A percentile compares a stretch with the other conserved stretches of the same genome.
Conservation (phyloP, 2,797 vertebrate genomes). For the Characodon lateralis region DNA sequence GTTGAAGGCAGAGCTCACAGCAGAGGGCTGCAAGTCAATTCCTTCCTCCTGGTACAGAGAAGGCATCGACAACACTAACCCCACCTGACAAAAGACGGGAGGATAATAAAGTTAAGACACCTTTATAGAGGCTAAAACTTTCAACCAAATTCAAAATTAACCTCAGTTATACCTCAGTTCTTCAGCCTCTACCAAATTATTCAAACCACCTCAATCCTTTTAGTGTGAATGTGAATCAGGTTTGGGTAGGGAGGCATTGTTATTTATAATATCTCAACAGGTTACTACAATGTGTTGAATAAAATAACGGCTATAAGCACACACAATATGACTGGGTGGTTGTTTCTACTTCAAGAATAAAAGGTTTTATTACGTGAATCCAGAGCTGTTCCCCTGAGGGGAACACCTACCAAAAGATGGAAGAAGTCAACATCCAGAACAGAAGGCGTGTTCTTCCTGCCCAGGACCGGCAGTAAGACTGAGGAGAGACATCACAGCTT, state of each 20-base stretch:
- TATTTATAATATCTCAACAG: too few relatives aligned
- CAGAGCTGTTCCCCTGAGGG: neutral
- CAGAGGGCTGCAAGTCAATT: constrained; percentile 91
- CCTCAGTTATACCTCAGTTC: neutral
- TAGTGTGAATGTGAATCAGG: too few relatives aligned
- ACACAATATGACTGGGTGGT: too few relatives aligned
- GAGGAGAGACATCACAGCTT: constrained; percentile 26
- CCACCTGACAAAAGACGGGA: constrained; percentile 80
- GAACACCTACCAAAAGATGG: constrained; percentile 89
- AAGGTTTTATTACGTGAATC: neutral
- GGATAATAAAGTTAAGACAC: neutral
- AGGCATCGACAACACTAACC: constrained; percentile 89
- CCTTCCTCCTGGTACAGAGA: constrained; percentile 93
- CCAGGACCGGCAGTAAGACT: constrained; percentile 88
- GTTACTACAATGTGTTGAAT: too few relatives aligned
- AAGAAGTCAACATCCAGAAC: constrained; percentile 93
- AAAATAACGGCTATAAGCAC: too few relatives aligned
- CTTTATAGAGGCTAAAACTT: neutral
- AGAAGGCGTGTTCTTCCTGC: constrained; percentile 86
- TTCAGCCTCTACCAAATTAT: too few relatives aligned
- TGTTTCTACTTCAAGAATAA: too few relatives aligned
- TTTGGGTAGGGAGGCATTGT: too few relatives aligned
- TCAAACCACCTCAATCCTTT: neutral
- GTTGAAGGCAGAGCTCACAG: constrained; percentile 92
- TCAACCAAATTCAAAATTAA: neutral